Evolutionary conservation across 2,888 invertebrate genomes (phyloP).

Genomic region (Orchesellides sinensis): DNA sequence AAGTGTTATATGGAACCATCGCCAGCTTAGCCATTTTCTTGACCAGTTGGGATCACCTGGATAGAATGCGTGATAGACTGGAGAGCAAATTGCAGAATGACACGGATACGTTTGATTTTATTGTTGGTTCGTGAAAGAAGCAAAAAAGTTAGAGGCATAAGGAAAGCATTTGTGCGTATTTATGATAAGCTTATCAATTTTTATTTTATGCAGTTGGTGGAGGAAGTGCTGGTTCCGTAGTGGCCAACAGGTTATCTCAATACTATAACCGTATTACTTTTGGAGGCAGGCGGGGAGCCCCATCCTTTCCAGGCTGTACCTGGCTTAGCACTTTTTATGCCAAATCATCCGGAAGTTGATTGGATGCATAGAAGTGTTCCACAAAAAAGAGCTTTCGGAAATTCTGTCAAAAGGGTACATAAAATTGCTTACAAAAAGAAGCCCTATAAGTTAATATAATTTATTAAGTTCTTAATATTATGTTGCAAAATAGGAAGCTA

Average conservation of each 20-base stretch:
- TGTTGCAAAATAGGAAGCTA: slow-evolving; percentile 20
- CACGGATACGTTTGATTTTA: slow-evolving; percentile 62
- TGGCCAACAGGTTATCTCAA: slow-evolving; percentile 37
- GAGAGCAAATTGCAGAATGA: slow-evolving; percentile 57
- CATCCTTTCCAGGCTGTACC: slow-evolving; percentile 76
- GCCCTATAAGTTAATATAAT: no score
- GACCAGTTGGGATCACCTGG: slow-evolving; percentile 51
- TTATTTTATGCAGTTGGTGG: slow-evolving; percentile 31
- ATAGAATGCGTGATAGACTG: slow-evolving; percentile 48
- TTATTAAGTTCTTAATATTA: slow-evolving; percentile 3
- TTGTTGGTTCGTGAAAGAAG: slow-evolving; percentile 46
- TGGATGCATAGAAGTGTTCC: slow-evolving; percentile 76
- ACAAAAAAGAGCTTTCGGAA: slow-evolving; percentile 43
- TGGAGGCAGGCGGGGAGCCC: slow-evolving; percentile 79
- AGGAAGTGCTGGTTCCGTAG: slow-evolving; percentile 41
- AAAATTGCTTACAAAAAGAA: not conserved
- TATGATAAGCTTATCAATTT: not conserved
- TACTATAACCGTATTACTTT: slow-evolving; percentile 74
- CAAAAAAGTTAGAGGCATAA: not conserved
- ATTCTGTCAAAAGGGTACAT: slow-evolving; percentile 29
- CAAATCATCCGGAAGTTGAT: slow-evolving; percentile 77
- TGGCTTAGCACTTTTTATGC: slow-evolving; percentile 77
- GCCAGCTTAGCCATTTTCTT: slow-evolving; percentile 54
- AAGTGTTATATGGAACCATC: slow-evolving; percentile 53
- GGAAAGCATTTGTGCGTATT: not conserved